A percentile compares a stretch with the other conserved stretches of the same genome.
phyloP scores from a whole-genome alignment of 1,140 invertebrate genomes.

The Gryllus bimaculatus region DNA sequence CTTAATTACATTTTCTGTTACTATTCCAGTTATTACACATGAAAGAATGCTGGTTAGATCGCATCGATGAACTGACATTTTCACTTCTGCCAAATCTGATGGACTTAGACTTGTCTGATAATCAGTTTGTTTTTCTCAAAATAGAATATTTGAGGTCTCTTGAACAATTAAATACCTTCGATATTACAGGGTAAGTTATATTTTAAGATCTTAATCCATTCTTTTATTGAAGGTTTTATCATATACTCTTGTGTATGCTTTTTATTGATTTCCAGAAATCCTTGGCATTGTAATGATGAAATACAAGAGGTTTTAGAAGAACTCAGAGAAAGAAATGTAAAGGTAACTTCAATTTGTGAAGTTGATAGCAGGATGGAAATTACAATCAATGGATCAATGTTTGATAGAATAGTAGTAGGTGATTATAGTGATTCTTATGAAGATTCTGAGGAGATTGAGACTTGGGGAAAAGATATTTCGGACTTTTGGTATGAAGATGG shows the following conservation, averaged over 20 bases:
- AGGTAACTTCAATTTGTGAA: background rate
- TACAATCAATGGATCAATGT: background rate
- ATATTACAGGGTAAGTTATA: conserved; percentile 6
- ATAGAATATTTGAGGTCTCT: background rate
- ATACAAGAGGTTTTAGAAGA: background rate
- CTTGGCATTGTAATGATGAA: conserved; percentile 11
- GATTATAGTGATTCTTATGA: background rate
- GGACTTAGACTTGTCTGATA: background rate
- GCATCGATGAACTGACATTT: background rate
- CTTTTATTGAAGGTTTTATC: background rate
- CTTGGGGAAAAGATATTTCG: background rate
- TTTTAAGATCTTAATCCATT: background rate
- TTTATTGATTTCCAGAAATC: conserved; percentile 14
- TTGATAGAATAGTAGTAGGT: background rate
- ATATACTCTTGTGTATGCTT: background rate
- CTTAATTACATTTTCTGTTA: background rate
- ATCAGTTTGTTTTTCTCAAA: conserved; percentile 8
- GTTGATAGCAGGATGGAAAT: background rate
- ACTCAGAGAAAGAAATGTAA: background rate
- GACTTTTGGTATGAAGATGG: background rate
- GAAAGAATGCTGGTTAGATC: conserved; percentile 7
- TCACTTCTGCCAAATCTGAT: background rate
- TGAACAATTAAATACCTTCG: background rate
- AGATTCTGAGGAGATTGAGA: background rate
- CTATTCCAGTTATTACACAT: conserved; percentile 8